A percentile compares a stretch with the other conserved stretches of the same genome.
Evolutionary conservation across 2,797 vertebrate species (phyloP).

Genomic region (Naso thynnoides): DNA sequence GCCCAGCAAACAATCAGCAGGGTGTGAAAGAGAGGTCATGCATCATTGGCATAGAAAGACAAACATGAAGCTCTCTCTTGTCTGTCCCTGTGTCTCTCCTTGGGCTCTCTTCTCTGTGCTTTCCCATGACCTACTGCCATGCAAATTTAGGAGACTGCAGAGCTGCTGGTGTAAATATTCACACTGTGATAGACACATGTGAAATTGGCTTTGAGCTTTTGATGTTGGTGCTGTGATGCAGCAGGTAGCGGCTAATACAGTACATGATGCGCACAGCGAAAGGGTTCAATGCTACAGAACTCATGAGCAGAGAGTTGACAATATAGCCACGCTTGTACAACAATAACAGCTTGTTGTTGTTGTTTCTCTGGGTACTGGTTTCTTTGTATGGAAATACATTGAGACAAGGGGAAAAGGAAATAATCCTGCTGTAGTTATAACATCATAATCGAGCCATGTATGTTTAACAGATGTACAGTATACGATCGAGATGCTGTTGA

Average conservation of each 20-base stretch:
- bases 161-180: constrained; percentile 38
- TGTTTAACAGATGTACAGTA: constrained; percentile 31
- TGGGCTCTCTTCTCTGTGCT: constrained; percentile 39
- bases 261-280: constrained; percentile 24
- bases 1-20: constrained; percentile 77
- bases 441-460: constrained; percentile 35
- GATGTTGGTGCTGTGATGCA: constrained; percentile 26
- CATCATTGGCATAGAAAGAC: constrained; percentile 73
- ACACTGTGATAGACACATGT: constrained; percentile 41
- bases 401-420: constrained; percentile 55
- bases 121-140: constrained; percentile 39
- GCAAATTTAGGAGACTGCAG: constrained; percentile 27
- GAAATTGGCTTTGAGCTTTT: constrained; percentile 47
- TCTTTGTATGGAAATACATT: constrained; percentile 63
- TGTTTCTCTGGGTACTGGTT: constrained; percentile 39
- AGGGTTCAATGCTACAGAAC: constrained; percentile 13
- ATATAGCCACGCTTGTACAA: constrained; percentile 9
- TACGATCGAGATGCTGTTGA: constrained; percentile 13
- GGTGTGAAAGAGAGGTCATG: constrained; percentile 80
- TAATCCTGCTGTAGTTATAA: constrained; percentile 45
- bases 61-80: constrained; percentile 54
- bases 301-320: constrained; percentile 24
- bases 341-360: constrained; percentile 53
- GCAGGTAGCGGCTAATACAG: constrained; percentile 23
- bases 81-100: constrained; percentile 41